Conservation (phyloP, 2,797 vertebrate genomes). For the Notamacropus eugenii region DNA sequence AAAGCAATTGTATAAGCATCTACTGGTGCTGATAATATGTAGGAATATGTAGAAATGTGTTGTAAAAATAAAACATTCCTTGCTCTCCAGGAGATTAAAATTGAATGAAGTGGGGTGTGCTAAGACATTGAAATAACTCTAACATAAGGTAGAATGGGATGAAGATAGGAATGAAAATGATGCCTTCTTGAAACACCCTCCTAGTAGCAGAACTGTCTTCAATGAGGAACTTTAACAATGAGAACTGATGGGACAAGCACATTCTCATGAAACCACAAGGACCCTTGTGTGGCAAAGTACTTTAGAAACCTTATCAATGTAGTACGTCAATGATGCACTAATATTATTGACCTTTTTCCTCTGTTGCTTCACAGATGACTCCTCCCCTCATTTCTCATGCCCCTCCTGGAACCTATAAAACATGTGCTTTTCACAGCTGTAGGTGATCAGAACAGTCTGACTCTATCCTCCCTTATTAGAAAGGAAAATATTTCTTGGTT, state of each 20-base stretch:
- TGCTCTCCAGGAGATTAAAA: neutral
- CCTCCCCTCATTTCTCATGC: neutral
- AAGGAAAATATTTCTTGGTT: neutral
- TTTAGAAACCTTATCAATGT: neutral
- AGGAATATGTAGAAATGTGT: neutral
- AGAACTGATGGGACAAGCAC: neutral
- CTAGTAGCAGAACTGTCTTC: neutral
- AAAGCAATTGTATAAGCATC: neutral
- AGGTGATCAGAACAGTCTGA: neutral
- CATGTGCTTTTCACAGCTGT: neutral
- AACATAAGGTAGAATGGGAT: neutral
- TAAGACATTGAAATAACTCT: neutral
- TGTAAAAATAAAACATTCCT: neutral
- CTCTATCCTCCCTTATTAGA: neutral
- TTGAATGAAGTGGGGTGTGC: neutral
- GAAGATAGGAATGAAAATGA: neutral
- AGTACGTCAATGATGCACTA: neutral
- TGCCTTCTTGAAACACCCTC: neutral
- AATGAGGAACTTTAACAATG: neutral
- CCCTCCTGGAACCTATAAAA: neutral
- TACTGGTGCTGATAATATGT: neutral
- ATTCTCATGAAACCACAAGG: neutral
- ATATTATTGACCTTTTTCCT: neutral
- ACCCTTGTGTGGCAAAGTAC: neutral
- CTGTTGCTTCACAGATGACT: neutral